Percentiles rank a stretch among this genome's conserved stretches.
These are phyloP conservation scores for Goniozus legneri DNA, from an alignment of 1,140 invertebrate species.

Conservation along the genomic window DNA sequence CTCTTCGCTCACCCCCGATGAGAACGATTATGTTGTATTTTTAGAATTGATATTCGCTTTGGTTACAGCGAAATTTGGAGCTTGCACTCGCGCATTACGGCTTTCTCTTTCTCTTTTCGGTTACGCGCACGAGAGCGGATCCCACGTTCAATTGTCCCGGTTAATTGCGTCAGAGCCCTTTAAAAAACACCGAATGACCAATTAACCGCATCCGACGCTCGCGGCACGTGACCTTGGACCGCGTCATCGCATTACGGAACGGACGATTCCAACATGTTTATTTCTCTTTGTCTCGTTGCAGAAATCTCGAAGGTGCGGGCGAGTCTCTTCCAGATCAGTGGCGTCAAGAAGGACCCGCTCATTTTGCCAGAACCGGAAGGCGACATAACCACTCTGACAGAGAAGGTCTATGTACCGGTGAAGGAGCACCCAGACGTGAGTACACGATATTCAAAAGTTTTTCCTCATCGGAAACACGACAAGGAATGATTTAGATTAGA, in stretches of 20 bases:
- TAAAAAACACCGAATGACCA: constrained; percentile 10
- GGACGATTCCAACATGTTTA: constrained; percentile 5
- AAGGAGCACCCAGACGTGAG: constrained; percentile 99
- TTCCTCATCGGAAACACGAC: too few relatives aligned
- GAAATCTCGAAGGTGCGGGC: constrained; percentile 98
- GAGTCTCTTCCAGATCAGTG: constrained; percentile 97
- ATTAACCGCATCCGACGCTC: constrained; percentile 13
- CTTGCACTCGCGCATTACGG: too few relatives aligned
- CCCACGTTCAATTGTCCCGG: constrained; percentile 12
- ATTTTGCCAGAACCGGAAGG: constrained; percentile 91
- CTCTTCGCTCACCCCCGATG: too few relatives aligned
- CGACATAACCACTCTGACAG: constrained; percentile 85
- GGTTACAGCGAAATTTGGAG: too few relatives aligned
- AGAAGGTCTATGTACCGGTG: constrained; percentile 99
- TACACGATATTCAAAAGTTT: too few relatives aligned
- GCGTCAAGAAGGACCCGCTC: constrained; percentile 89
- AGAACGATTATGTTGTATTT: too few relatives aligned
- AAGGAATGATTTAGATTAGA: too few relatives aligned
- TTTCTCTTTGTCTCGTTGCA: constrained; percentile 66
- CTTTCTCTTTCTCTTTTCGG: too few relatives aligned
- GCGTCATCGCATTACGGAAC: not conserved
- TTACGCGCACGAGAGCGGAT: not conserved
- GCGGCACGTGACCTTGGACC: constrained; percentile 5
- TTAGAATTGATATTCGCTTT: too few relatives aligned
- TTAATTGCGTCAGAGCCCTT: constrained; percentile 14